A percentile compares a stretch with the other conserved stretches of the same genome.
Evolutionary conservation across 1,140 invertebrate genomes (phyloP).

Genomic region (Pissodes strobi): DNA sequence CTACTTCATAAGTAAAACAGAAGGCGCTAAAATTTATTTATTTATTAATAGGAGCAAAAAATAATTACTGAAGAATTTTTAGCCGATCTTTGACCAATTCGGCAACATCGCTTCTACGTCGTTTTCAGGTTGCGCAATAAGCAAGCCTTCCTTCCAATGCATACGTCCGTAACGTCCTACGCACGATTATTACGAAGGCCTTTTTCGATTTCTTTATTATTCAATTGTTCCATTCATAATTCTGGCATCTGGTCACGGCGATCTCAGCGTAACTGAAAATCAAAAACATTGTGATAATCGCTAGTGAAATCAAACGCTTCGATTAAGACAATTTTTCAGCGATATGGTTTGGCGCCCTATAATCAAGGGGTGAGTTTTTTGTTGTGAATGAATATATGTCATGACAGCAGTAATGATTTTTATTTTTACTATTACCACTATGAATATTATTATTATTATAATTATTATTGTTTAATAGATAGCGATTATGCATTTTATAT

Average conservation of each 20-base stretch:
- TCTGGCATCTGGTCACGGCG: no score
- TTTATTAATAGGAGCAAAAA: no score
- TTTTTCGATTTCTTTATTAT: slow-evolving; percentile 23
- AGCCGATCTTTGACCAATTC: no score
- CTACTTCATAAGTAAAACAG: no score
- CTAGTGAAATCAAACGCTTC: not conserved
- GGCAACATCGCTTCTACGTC: slow-evolving; percentile 1
- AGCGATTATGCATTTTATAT: not conserved
- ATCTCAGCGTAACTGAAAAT: no score
- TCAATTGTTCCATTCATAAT: slow-evolving; percentile 23
- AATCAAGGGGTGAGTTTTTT: slow-evolving; percentile 28
- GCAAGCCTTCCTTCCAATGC: not conserved
- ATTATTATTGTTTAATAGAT: no score
- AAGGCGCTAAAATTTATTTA: no score
- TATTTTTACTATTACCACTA: no score
- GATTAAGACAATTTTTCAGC: not conserved
- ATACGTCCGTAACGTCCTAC: slow-evolving; percentile 17
- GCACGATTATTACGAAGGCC: slow-evolving; percentile 28
- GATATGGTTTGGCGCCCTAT: slow-evolving; percentile 29
- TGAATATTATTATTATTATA: no score
- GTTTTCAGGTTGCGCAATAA: slow-evolving; percentile 29
- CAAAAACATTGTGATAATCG: not conserved
- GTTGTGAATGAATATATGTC: slow-evolving; percentile 28
- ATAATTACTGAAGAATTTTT: no score
- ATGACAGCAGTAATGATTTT: no score